Evolutionary conservation across 2,113 vertebrate genomes (phyloP).

Genomic region (Pygoscelis adeliae): DNA sequence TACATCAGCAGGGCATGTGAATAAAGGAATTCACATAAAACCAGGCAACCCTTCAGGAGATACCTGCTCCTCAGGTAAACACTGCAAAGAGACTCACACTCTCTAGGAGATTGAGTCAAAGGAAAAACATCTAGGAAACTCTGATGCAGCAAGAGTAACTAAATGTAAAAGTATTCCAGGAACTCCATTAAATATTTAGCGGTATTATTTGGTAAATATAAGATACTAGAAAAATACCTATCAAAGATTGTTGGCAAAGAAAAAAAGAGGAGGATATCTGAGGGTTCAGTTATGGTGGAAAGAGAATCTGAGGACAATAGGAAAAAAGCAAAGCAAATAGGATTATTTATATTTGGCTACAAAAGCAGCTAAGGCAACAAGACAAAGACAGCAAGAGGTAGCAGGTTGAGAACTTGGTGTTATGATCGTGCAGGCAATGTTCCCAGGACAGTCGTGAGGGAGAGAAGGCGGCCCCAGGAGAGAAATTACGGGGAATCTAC

Average conservation of each 20-base stretch:
- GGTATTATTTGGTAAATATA: neutral
- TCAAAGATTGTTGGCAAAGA: neutral
- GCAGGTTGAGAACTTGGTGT: neutral
- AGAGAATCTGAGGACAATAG: neutral
- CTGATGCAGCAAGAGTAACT: neutral
- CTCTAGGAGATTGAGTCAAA: neutral
- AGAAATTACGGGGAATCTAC: neutral
- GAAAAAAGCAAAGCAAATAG: neutral
- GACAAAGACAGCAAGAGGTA: neutral
- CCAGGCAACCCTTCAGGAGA: neutral
- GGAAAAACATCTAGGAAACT: neutral
- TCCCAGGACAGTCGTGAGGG: neutral
- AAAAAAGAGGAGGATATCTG: neutral
- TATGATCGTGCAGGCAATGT: neutral
- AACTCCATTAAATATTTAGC: neutral
- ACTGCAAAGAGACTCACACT: neutral
- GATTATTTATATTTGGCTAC: neutral
- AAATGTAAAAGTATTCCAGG: neutral
- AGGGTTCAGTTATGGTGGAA: neutral
- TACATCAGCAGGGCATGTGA: neutral
- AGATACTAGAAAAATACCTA: neutral
- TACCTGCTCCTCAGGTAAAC: slow-evolving; percentile 36
- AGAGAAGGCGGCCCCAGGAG: neutral
- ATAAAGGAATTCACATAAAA: slow-evolving; percentile 49
- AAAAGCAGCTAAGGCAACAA: neutral